A percentile compares a stretch with the other conserved stretches of the same genome.
phyloP scores from a whole-genome alignment of 92 coral and sea anemone genomes.

The Anthopleura xanthogrammica region DNA sequence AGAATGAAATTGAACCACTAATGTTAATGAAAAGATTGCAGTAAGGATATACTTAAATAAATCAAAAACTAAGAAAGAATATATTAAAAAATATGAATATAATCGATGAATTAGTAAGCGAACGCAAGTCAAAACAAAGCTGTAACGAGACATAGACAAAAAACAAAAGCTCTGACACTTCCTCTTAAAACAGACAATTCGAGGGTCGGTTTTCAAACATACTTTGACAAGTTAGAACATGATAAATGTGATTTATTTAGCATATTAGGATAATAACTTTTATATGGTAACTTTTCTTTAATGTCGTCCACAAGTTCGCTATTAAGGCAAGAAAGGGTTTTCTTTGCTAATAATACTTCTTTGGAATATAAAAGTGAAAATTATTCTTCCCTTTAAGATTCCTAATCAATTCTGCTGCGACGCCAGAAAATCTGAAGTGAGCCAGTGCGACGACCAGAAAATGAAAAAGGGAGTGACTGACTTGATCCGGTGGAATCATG shows the following conservation, averaged over 20 bases:
- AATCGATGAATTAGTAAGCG: not conserved
- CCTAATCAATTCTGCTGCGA: not conserved
- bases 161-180: not conserved
- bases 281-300: not conserved
- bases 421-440: not conserved
- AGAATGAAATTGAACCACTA: too few relatives aligned
- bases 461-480: slow-evolving; percentile 2
- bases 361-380: not conserved
- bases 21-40: not conserved
- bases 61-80: not conserved
- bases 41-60: not conserved
- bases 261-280: not conserved
- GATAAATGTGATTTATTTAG: not conserved
- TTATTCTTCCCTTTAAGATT: not conserved
- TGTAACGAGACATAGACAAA: not conserved
- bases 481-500: not conserved
- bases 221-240: not conserved
- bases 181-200: not conserved
- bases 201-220: not conserved
- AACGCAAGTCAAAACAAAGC: not conserved
- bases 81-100: too few relatives aligned
- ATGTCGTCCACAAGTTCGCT: not conserved
- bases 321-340: not conserved
- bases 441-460: not conserved
- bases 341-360: not conserved